Evolutionary conservation across 2,797 vertebrate genomes (phyloP).

Genomic region (Valencia hispanica): DNA sequence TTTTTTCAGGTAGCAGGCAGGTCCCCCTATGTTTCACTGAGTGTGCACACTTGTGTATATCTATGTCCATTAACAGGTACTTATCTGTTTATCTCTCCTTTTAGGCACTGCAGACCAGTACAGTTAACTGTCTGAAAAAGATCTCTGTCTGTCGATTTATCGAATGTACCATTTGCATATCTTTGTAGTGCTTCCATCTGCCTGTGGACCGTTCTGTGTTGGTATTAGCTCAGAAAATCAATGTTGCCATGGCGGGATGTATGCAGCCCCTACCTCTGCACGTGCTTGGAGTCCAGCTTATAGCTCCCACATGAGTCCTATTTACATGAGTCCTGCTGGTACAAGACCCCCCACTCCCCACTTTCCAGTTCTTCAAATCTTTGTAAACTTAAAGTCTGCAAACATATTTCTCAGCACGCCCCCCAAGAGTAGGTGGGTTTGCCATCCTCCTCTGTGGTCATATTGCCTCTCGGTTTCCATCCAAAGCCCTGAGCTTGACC

Average conservation of each 20-base stretch:
- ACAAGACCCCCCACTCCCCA: slow-evolving; percentile 53
- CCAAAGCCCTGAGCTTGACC: slow-evolving; percentile 59
- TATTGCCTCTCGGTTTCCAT: slow-evolving; percentile 57
- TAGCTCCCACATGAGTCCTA: slow-evolving; percentile 68
- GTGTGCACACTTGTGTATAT: slow-evolving; percentile 58
- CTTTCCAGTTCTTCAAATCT: slow-evolving; percentile 49
- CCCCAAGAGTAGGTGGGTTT: slow-evolving; percentile 44
- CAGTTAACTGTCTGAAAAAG: slow-evolving; percentile 81
- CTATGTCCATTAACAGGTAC: slow-evolving; percentile 81
- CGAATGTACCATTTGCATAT: slow-evolving; percentile 84
- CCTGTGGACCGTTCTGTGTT: slow-evolving; percentile 82
- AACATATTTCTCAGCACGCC: slow-evolving; percentile 60
- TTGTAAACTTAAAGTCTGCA: slow-evolving; percentile 67
- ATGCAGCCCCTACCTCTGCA: slow-evolving; percentile 68
- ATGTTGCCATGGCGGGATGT: slow-evolving; percentile 79
- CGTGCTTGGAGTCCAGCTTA: slow-evolving; percentile 69
- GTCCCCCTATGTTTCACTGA: slow-evolving; percentile 61
- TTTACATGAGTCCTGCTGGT: slow-evolving; percentile 71
- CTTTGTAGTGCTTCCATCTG: slow-evolving; percentile 86
- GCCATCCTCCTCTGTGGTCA: slow-evolving; percentile 61
- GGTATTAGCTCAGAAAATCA: slow-evolving; percentile 85
- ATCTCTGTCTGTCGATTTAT: slow-evolving; percentile 84
- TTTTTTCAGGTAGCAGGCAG: slow-evolving; percentile 59
- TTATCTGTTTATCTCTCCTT: slow-evolving; percentile 84
- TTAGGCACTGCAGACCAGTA: slow-evolving; percentile 76